Conservation (phyloP, 2,797 vertebrate species). For the Oreochromis grahami region DNA sequence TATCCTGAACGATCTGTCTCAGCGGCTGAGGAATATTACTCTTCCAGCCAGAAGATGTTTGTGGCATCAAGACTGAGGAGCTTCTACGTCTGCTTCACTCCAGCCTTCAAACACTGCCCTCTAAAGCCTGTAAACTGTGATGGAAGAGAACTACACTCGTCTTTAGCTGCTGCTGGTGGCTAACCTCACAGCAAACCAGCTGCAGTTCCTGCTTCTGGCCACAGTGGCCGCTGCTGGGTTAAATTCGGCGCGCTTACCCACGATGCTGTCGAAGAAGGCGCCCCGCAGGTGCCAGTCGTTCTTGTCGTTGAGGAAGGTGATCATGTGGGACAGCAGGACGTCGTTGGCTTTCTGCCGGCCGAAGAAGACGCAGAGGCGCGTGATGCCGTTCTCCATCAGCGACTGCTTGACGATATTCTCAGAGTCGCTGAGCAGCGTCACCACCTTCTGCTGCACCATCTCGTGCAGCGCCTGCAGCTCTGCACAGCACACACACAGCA, state of each 20-base stretch:
- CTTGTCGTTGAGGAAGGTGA: constrained; percentile 98
- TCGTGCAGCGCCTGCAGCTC: constrained; percentile 97
- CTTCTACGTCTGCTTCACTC: not conserved
- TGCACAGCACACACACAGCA: constrained; percentile 26
- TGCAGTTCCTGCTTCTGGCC: not conserved
- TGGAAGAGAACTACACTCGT: not conserved
- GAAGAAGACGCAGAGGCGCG: constrained; percentile 95
- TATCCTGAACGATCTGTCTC: not conserved
- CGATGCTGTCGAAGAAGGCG: constrained; percentile 98
- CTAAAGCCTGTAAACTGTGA: not conserved
- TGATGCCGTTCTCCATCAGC: constrained; percentile 97
- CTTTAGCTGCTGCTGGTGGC: not conserved
- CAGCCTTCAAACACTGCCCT: not conserved
- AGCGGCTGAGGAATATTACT: not conserved
- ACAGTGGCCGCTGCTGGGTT: not conserved
- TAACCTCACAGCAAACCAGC: not conserved
- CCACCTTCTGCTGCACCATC: constrained; percentile 99
- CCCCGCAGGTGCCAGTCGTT: constrained; percentile 98
- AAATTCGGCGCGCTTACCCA: constrained; percentile 74
- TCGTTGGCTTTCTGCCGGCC: constrained; percentile 98
- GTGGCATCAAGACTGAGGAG: not conserved
- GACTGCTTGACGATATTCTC: constrained; percentile 99
- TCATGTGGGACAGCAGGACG: constrained; percentile 96
- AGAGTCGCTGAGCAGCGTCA: constrained; percentile 95
- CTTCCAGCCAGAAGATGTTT: not conserved